These are phyloP conservation scores for Zenarchopterus dispar DNA, from an alignment of 2,797 vertebrate genomes.

Conservation along the genomic window DNA sequence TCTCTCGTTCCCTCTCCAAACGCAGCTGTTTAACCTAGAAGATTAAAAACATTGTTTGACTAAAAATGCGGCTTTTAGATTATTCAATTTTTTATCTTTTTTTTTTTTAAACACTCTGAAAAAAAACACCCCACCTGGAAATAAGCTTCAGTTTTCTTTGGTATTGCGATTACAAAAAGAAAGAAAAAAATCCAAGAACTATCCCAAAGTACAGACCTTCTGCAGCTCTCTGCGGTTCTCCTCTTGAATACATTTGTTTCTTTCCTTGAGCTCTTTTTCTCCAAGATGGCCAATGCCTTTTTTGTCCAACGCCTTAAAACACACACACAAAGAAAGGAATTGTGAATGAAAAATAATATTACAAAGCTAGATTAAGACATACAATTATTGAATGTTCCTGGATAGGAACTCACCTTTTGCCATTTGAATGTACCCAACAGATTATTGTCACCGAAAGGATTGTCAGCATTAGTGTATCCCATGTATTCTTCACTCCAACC, in stretches of 20 bases:
- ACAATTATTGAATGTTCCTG: background rate
- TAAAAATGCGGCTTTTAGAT: background rate
- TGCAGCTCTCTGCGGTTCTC: conserved; percentile 98
- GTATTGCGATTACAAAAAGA: too few species aligned
- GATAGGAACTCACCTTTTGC: conserved; percentile 87
- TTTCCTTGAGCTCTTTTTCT: conserved; percentile 95
- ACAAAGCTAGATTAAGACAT: conserved; percentile 1
- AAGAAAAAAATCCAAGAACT: too few species aligned
- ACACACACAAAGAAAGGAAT: conserved; percentile 2
- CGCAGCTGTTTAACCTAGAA: conserved; percentile 95
- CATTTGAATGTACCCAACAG: conserved; percentile 96
- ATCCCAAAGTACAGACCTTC: conserved; percentile 82
- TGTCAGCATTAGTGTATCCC: conserved; percentile 99
- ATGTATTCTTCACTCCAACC: conserved; percentile 99
- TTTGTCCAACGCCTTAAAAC: conserved; percentile 88
- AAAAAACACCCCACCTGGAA: too few species aligned
- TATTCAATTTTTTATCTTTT: background rate
- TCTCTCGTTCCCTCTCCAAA: conserved; percentile 94
- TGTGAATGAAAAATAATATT: background rate
- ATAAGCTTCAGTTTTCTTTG: background rate
- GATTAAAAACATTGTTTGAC: background rate
- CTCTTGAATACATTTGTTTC: conserved; percentile 96
- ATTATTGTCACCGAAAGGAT: conserved; percentile 98
- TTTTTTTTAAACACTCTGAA: too few species aligned
- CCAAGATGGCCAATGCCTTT: conserved; percentile 96